Evolutionary conservation across 2,888 invertebrate species (phyloP), one percentile per base, ranked within the genome.

Genomic region (Charanyca ferruginea): DNA sequence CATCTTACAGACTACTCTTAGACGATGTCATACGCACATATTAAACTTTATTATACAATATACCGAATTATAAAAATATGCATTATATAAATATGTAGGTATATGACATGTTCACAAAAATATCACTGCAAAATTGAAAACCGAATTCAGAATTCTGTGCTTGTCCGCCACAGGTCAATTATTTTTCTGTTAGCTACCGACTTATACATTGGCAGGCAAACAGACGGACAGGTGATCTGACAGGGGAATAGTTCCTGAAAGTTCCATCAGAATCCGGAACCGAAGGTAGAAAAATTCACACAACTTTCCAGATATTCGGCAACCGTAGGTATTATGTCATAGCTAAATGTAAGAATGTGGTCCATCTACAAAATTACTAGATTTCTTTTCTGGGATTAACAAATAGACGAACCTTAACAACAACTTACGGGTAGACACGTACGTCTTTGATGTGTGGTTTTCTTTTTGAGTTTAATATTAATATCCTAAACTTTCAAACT

Each of bases 141-240:
- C 16, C 3, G 49, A 42, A 63, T 57, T 45, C 23, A 47, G 42
- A 4, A 28, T 45, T 63, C 25, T 16, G 9, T 41, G 22, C 49
- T 1, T 41, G 32, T 52, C 5, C 18, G 41, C 32, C 59, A 58
- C 58, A 42, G 62, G 78, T 66, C 73, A 73, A 75, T 66, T 73
- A 75, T 73, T 66, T 77, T 77, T 58, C 58, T 61, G 73, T 74
- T 61, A 52, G 42, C 53, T 13, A 9, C 28, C 22, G 73, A 62
- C 73, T 62, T 74, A 61, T 18, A 28, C 38, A 22, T 11, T 44
- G 64, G n/a, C 66, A 54, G 45, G 22, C 41, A 22, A 59, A 66
- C 48, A 52, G 51, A 55, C 47, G 13, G 73, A 73, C 73, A 73
- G 75, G 52, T 63, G 72, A 66, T 59, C 51, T 48, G 62, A 66